Percentiles rank a stretch among this genome's conserved stretches.
These are phyloP conservation scores for Phallusia fumigata DNA, from an alignment of 23 tunicate species.

Conservation along the genomic window DNA sequence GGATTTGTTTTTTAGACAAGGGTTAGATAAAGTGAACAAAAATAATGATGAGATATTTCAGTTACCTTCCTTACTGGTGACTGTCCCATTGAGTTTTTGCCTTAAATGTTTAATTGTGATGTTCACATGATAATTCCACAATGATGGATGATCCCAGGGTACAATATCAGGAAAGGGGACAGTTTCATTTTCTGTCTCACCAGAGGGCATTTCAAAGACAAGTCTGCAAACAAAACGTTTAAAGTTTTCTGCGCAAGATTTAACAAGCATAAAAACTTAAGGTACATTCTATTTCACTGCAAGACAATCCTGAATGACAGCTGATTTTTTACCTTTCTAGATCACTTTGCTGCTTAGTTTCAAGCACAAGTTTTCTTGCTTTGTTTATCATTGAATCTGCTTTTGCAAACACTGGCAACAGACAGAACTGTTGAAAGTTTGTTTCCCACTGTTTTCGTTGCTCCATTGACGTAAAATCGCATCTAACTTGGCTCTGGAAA, in stretches of 20 bases:
- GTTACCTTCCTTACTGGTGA: conserved; percentile 7
- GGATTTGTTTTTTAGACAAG: no score
- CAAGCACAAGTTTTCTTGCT: conserved; percentile 26
- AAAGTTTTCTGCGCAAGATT: not conserved
- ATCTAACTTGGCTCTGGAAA: no score
- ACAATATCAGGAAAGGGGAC: conserved; percentile 4
- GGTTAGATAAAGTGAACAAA: no score
- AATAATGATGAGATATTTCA: no score
- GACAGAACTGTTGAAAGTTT: conserved; percentile 27
- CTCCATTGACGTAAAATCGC: no score
- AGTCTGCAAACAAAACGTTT: conserved; percentile 15
- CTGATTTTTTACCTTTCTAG: conserved; percentile 29
- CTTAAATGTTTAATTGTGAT: conserved; percentile 24
- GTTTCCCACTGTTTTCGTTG: conserved; percentile 68
- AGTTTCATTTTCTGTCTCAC: not conserved
- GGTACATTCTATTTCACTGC: no score
- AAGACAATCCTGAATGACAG: no score
- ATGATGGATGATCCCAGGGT: not conserved
- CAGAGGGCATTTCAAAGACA: conserved; percentile 45
- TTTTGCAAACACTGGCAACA: conserved; percentile 32
- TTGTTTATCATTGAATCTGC: conserved; percentile 39
- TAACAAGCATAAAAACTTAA: not conserved
- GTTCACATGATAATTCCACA: conserved; percentile 33
- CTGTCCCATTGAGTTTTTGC: conserved; percentile 28
- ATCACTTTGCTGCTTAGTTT: conserved; percentile 22